Conservation (phyloP, 2,113 vertebrate species). For the Boulengerochromis microlepis region DNA sequence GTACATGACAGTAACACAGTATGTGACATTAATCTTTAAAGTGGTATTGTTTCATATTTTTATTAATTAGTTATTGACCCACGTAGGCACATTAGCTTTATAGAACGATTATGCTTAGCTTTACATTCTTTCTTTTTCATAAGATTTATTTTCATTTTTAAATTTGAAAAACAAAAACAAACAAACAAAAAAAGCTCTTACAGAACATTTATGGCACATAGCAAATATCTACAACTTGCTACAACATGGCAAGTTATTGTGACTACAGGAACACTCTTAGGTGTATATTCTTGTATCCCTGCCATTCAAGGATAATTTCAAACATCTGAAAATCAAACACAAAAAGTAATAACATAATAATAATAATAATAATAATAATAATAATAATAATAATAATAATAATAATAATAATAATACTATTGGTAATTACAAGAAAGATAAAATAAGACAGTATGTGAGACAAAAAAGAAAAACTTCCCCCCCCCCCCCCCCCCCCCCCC, state of each 20-base stretch:
- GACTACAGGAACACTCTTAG: neutral
- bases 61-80: neutral
- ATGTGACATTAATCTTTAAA: neutral
- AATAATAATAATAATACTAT: neutral
- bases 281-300: neutral
- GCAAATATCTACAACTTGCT: neutral
- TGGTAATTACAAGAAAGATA: neutral
- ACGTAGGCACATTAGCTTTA: neutral
- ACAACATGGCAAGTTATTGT: neutral
- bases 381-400: neutral
- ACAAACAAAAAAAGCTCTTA: neutral
- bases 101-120: neutral
- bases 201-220: neutral
- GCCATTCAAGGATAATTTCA: neutral
- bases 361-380: rapidly evolving
- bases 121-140: neutral
- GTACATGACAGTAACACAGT: neutral
- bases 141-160: neutral
- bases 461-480: neutral
- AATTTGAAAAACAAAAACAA: neutral
- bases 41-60: neutral
- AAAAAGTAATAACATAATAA: neutral
- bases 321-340: neutral
- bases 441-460: neutral
- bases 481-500: rapidly evolving